Evolutionary conservation across 2,113 vertebrate species (phyloP).

Genomic region (Centropus bengalensis): DNA sequence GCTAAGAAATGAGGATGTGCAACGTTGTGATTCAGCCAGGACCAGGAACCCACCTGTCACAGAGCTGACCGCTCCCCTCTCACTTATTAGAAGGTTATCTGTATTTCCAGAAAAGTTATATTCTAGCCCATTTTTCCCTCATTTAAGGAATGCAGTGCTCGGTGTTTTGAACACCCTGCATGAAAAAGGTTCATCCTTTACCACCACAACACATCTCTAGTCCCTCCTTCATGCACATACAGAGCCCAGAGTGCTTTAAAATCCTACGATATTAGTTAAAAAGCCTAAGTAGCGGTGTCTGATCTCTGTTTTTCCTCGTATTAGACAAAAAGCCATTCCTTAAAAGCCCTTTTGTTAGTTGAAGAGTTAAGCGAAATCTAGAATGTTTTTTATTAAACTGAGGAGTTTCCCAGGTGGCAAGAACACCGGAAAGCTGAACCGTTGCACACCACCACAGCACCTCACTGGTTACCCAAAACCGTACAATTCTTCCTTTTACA

Average conservation of each 20-base stretch:
- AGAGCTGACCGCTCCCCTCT: background rate
- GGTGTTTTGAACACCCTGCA: background rate
- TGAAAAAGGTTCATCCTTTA: background rate
- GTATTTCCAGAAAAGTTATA: background rate
- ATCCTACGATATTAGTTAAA: background rate
- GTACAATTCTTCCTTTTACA: fast-evolving
- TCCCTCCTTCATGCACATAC: background rate
- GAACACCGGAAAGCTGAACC: background rate
- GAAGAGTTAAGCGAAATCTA: background rate
- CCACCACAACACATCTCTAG: background rate
- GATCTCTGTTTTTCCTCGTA: background rate
- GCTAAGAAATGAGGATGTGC: background rate
- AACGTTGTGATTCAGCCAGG: fast-evolving
- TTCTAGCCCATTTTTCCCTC: background rate
- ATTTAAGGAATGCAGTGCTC: background rate
- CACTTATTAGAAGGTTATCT: background rate
- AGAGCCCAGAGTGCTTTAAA: background rate
- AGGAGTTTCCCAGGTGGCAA: background rate
- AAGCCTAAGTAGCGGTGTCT: background rate
- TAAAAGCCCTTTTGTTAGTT: background rate
- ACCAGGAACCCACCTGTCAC: background rate
- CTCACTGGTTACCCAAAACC: background rate
- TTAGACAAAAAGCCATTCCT: background rate
- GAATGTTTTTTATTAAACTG: background rate
- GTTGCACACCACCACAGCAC: background rate